A percentile compares a stretch with the other conserved stretches of the same genome.
Conservation (phyloP, 2,113 vertebrate genomes). For the Hystrix brachyura region DNA sequence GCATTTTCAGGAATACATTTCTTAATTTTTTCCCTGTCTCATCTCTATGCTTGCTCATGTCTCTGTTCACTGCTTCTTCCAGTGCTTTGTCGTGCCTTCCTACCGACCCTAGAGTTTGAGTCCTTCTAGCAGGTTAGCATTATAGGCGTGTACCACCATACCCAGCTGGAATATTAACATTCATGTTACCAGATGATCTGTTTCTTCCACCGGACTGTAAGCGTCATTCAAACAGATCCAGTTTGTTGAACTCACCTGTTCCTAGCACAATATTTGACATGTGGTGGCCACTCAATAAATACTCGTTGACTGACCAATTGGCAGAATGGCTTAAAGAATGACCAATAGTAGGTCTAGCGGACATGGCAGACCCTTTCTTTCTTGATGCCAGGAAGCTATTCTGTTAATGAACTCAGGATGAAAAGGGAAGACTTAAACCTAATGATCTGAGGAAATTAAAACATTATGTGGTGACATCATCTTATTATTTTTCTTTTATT, state of each 20-base stretch:
- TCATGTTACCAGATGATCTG: neutral
- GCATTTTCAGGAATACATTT: neutral
- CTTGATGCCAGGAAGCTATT: neutral
- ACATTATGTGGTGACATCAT: neutral
- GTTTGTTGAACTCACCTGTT: neutral
- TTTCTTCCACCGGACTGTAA: neutral
- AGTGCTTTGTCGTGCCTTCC: neutral
- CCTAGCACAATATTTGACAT: neutral
- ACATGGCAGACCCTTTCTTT: neutral
- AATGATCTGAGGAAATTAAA: neutral
- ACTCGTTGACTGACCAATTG: neutral
- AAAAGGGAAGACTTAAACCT: neutral
- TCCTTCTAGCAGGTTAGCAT: neutral
- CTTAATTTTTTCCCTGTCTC: neutral
- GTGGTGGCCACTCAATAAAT: neutral
- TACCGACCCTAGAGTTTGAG: neutral
- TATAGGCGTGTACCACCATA: neutral
- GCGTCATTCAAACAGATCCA: neutral
- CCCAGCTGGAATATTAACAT: neutral
- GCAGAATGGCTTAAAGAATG: neutral
- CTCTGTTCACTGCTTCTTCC: neutral
- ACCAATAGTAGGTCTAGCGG: neutral
- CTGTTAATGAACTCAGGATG: slow-evolving; percentile 5
- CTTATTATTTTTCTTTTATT: neutral
- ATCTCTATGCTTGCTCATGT: neutral